Percentiles rank a stretch among this genome's conserved stretches.
These are phyloP conservation scores for Lysandra bellargus DNA, from an alignment of 2,888 invertebrate genomes.

Conservation along the genomic window DNA sequence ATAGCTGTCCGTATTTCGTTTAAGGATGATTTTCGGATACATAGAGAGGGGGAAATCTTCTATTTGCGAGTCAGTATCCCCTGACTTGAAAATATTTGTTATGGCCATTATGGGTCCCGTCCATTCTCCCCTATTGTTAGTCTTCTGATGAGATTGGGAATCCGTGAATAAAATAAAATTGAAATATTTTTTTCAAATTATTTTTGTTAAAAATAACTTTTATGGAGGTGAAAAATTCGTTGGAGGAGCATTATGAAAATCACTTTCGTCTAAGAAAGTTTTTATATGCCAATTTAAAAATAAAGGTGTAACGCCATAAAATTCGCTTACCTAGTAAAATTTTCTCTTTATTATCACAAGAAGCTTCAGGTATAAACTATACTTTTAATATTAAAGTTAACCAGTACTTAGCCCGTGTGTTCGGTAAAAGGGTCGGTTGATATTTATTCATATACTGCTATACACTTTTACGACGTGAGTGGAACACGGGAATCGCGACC, in stretches of 20 bases:
- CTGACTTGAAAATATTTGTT: constrained; percentile 37
- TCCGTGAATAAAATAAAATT: not conserved
- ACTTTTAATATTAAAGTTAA: constrained; percentile 37
- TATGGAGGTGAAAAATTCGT: not conserved
- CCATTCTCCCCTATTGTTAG: constrained; percentile 27
- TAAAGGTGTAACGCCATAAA: constrained; percentile 2
- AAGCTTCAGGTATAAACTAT: constrained; percentile 26
- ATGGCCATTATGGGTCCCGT: constrained; percentile 33
- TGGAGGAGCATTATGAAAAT: not conserved
- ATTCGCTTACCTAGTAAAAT: constrained; percentile 8
- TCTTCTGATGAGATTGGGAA: constrained; percentile 17
- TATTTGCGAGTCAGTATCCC: constrained; percentile 44
- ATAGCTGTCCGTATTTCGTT: constrained; percentile 64
- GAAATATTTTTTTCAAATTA: not conserved
- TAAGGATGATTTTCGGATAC: constrained; percentile 60
- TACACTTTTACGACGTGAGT: constrained; percentile 77
- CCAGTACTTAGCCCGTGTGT: constrained; percentile 68
- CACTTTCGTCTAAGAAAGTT: not conserved
- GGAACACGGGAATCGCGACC: constrained; percentile 70
- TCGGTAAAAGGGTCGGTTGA: constrained; percentile 68
- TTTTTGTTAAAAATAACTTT: not conserved
- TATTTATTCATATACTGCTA: constrained; percentile 74
- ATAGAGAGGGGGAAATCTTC: constrained; percentile 44
- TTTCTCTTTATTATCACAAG: constrained; percentile 6
- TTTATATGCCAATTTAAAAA: not conserved